These are phyloP conservation scores for Drosophila mulleri DNA, from an alignment of 2,888 invertebrate species.

Conservation along the genomic window DNA sequence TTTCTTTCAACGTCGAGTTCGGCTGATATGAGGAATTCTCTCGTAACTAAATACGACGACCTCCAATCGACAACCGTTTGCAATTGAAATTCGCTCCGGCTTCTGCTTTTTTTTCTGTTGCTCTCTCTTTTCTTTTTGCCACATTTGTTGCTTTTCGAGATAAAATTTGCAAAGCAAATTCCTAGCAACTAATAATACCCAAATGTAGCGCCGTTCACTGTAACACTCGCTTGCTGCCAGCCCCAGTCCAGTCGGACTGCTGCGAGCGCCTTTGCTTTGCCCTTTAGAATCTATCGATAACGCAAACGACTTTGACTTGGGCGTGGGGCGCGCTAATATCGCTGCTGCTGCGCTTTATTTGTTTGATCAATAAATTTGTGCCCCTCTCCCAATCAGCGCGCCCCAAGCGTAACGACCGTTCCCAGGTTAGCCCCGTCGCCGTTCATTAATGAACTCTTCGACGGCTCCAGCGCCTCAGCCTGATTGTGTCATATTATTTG, in stretches of 20 bases:
- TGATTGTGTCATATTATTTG: slow-evolving; percentile 74
- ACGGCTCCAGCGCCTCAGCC: slow-evolving; percentile 30
- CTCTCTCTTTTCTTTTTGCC: not conserved
- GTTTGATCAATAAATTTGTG: slow-evolving; percentile 74
- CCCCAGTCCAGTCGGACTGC: not conserved
- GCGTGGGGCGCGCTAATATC: slow-evolving; percentile 9
- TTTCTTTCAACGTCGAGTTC: slow-evolving; percentile 5
- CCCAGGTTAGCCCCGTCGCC: slow-evolving; percentile 43
- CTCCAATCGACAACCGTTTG: slow-evolving; percentile 70
- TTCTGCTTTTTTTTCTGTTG: slow-evolving; percentile 3
- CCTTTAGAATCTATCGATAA: slow-evolving; percentile 32
- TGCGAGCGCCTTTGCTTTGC: slow-evolving; percentile 19
- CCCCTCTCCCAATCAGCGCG: slow-evolving; percentile 38
- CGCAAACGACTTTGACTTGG: slow-evolving; percentile 5
- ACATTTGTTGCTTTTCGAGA: slow-evolving; percentile 22
- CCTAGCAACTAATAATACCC: slow-evolving; percentile 9
- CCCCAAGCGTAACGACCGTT: slow-evolving; percentile 6
- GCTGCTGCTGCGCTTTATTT: slow-evolving; percentile 62
- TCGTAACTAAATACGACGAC: slow-evolving; percentile 63
- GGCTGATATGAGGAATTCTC: slow-evolving; percentile 55
- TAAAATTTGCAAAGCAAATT: slow-evolving; percentile 48
- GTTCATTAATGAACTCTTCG: slow-evolving; percentile 74
- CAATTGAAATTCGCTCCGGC: slow-evolving; percentile 63
- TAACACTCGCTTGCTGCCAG: slow-evolving; percentile 2
- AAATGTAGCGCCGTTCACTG: not conserved